Conservation (phyloP, 2,888 invertebrate species). For the Drosophila dives region DNA sequence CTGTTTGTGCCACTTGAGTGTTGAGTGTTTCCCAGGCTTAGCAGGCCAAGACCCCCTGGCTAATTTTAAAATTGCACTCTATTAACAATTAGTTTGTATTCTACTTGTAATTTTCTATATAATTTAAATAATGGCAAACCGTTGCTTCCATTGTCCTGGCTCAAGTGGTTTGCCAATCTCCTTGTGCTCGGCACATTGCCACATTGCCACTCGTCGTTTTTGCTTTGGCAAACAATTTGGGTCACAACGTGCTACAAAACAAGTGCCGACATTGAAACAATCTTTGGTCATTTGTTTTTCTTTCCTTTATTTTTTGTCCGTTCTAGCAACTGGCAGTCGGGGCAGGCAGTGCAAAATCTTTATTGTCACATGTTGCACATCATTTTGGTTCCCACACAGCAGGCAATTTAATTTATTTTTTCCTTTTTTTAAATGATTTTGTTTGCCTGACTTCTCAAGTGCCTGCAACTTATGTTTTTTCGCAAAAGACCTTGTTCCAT, state of each 20-base stretch:
- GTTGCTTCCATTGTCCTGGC: slow-evolving; percentile 50
- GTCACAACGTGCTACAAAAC: slow-evolving; percentile 68
- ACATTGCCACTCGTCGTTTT: slow-evolving; percentile 42
- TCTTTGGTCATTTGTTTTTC: slow-evolving; percentile 15
- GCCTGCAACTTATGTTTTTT: slow-evolving; percentile 30
- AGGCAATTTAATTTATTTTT: slow-evolving; percentile 59
- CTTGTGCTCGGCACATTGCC: slow-evolving; percentile 53
- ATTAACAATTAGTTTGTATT: slow-evolving; percentile 73
- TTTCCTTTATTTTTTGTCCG: slow-evolving; percentile 28
- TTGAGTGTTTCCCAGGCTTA: slow-evolving; percentile 67
- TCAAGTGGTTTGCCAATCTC: slow-evolving; percentile 60
- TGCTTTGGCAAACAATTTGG: slow-evolving; percentile 72
- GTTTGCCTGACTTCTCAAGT: slow-evolving; percentile 63
- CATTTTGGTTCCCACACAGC: slow-evolving; percentile 78
- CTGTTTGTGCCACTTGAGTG: slow-evolving; percentile 64
- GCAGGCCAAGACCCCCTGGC: slow-evolving; percentile 25
- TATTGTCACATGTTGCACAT: slow-evolving; percentile 73
- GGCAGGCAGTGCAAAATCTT: slow-evolving; percentile 69
- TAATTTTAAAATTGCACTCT: slow-evolving; percentile 32
- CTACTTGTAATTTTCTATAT: slow-evolving; percentile 73
- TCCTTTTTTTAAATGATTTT: slow-evolving; percentile 20
- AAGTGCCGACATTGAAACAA: slow-evolving; percentile 74
- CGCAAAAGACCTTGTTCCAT: slow-evolving; percentile 16
- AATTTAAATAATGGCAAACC: slow-evolving; percentile 70
- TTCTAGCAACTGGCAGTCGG: slow-evolving; percentile 6